phyloP scores from a whole-genome alignment of 2,797 vertebrate species.

The Rhinoraja longicauda region DNA sequence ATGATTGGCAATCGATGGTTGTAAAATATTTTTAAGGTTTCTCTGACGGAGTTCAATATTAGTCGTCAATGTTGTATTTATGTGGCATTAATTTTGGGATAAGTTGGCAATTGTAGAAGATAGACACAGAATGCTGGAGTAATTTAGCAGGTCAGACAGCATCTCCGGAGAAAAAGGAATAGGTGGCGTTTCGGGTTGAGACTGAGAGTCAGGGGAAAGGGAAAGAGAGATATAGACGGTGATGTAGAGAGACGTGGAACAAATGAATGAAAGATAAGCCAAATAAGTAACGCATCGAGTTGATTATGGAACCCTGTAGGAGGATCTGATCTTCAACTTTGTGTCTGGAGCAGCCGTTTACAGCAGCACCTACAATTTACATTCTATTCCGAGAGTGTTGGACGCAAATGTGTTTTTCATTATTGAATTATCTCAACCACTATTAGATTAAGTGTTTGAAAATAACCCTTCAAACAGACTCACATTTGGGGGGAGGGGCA shows the following conservation, averaged over 20 bases:
- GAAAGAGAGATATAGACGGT: too few relatives aligned
- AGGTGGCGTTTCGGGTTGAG: too few relatives aligned
- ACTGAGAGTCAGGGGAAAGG: too few relatives aligned
- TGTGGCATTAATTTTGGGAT: neutral
- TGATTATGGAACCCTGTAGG: too few relatives aligned
- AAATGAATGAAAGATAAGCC: too few relatives aligned
- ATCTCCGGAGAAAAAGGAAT: too few relatives aligned
- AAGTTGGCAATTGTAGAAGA: too few relatives aligned
- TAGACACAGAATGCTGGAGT: too few relatives aligned
- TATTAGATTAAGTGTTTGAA: constrained; percentile 1
- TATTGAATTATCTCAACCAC: neutral
- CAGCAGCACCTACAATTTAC: neutral
- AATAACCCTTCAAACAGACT: neutral
- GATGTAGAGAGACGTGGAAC: too few relatives aligned
- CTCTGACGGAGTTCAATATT: neutral
- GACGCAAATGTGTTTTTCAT: neutral
- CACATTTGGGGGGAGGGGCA: neutral
- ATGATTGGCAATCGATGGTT: neutral
- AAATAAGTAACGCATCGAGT: too few relatives aligned
- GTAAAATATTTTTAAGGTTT: neutral
- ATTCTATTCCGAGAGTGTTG: neutral
- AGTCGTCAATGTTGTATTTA: neutral
- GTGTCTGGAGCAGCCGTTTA: neutral
- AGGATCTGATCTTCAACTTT: too few relatives aligned
- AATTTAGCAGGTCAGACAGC: too few relatives aligned